Percentiles rank a stretch among this genome's conserved stretches.
Conservation (phyloP, 2,888 invertebrate genomes). For the Drosophila mulleri region DNA sequence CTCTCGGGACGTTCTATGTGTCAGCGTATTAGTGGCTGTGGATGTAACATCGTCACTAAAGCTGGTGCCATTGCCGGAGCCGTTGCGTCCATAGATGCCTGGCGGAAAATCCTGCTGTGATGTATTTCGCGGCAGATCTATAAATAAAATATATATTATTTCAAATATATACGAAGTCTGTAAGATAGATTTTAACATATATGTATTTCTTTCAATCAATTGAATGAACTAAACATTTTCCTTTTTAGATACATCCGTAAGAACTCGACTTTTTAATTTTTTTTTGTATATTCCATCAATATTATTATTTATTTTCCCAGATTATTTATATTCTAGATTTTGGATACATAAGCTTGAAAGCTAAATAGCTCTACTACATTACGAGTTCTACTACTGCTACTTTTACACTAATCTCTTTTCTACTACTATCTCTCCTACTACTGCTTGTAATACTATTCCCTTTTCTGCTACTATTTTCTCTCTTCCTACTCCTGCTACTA, state of each 20-base stretch:
- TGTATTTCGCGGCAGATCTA: slow-evolving; percentile 91
- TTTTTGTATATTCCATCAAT: too few relatives aligned
- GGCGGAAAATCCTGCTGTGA: slow-evolving; percentile 89
- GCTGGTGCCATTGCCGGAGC: slow-evolving; percentile 59
- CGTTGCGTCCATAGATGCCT: slow-evolving; percentile 50
- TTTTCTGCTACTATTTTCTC: too few relatives aligned
- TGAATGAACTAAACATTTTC: too few relatives aligned
- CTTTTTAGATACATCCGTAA: too few relatives aligned
- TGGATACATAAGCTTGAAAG: too few relatives aligned
- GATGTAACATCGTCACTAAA: slow-evolving; percentile 83
- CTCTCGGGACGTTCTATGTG: slow-evolving; percentile 83
- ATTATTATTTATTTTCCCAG: too few relatives aligned
- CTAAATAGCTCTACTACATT: neutral
- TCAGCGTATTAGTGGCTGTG: slow-evolving; percentile 82
- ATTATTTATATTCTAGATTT: too few relatives aligned
- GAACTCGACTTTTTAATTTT: too few relatives aligned
- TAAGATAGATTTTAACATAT: too few relatives aligned
- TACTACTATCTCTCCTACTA: neutral
- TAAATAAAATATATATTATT: neutral
- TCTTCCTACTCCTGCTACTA: neutral
- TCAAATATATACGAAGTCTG: neutral
- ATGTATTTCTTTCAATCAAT: too few relatives aligned
- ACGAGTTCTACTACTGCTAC: neutral
- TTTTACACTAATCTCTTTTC: neutral
- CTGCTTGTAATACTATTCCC: neutral